Percentiles rank a stretch among this genome's conserved stretches.
These are phyloP conservation scores for Aricia artaxerxes DNA, from an alignment of 2,888 invertebrate genomes.

Conservation along the genomic window DNA sequence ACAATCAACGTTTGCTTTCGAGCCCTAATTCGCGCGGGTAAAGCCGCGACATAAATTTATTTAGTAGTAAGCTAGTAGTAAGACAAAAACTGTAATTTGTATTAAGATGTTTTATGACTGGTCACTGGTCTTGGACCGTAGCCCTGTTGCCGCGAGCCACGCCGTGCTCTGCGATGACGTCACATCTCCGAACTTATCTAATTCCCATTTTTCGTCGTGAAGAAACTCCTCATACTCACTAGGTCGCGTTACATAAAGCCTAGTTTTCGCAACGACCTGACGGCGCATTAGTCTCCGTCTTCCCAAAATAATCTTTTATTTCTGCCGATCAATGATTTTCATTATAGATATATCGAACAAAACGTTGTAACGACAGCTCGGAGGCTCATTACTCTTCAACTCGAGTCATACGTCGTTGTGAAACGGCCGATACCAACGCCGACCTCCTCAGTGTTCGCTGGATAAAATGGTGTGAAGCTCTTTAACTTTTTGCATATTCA, in stretches of 20 bases:
- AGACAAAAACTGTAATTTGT: no score
- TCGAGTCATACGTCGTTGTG: neutral
- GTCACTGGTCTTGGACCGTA: no score
- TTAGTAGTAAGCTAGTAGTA: no score
- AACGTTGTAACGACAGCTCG: neutral
- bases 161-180: neutral
- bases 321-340: constrained; percentile 11
- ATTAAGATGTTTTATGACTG: no score
- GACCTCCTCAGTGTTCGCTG: neutral
- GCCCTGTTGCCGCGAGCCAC: neutral
- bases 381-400: neutral
- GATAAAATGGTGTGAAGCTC: neutral
- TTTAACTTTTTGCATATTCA: neutral
- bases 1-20: no score
- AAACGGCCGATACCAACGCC: neutral
- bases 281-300: neutral
- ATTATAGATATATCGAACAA: constrained; percentile 5
- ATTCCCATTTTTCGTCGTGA: constrained; percentile 19
- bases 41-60: no score
- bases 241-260: constrained; percentile 20
- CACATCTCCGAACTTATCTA: constrained; percentile 19
- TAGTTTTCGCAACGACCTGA: constrained; percentile 6
- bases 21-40: no score
- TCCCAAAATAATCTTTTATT: constrained; percentile 9
- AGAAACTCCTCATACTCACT: neutral